Evolutionary conservation across 2,797 vertebrate genomes (phyloP).

Genomic region (Peromyscus nudipes): DNA sequence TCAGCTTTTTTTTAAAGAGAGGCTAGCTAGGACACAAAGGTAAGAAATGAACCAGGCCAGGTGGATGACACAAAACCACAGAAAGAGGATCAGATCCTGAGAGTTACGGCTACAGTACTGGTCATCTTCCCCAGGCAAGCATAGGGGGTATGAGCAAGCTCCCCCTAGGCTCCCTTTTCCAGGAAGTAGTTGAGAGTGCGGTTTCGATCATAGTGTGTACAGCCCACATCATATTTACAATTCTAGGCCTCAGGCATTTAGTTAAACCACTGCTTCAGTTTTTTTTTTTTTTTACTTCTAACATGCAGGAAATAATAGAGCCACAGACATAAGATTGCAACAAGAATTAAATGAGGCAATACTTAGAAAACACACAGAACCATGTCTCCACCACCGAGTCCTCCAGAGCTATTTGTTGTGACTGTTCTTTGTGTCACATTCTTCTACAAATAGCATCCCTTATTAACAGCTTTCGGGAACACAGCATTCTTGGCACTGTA

Average conservation of each 20-base stretch:
- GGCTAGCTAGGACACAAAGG: not conserved
- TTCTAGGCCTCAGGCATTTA: not conserved
- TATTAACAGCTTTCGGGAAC: not conserved
- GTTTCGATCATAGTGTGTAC: not conserved
- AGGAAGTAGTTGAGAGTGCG: not conserved
- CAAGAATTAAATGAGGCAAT: not conserved
- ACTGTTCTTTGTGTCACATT: slow-evolving; percentile 22
- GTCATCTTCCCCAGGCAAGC: not conserved
- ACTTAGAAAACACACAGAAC: not conserved
- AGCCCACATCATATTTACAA: not conserved
- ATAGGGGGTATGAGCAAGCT: not conserved
- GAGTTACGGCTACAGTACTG: fast-evolving
- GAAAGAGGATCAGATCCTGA: not conserved
- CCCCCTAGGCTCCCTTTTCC: not conserved
- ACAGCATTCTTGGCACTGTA: not conserved
- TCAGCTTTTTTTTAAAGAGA: not conserved
- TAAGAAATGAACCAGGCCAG: not conserved
- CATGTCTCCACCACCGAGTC: not conserved
- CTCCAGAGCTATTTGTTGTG: not conserved
- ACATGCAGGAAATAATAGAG: not conserved
- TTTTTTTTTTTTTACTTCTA: slow-evolving; percentile 15
- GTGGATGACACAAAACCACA: not conserved
- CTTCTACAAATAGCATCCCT: not conserved
- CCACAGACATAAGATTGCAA: not conserved
- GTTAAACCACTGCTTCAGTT: not conserved